phyloP scores from a whole-genome alignment of 2,888 invertebrate species.

The Coleophora deauratella region DNA sequence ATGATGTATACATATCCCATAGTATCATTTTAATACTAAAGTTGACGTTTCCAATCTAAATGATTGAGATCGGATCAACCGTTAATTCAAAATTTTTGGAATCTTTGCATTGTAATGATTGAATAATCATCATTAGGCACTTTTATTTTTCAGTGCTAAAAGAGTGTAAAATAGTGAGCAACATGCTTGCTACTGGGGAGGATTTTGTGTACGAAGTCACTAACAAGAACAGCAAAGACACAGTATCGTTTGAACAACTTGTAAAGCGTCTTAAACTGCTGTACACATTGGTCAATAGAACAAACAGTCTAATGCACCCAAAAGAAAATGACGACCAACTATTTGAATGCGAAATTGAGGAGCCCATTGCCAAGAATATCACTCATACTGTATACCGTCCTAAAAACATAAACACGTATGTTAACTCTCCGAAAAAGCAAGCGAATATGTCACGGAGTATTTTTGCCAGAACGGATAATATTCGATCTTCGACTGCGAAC shows the following conservation, averaged over 20 bases:
- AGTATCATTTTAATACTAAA: too few relatives aligned
- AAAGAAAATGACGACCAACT: slow-evolving; percentile 47
- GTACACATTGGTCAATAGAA: slow-evolving; percentile 48
- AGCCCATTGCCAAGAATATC: slow-evolving; percentile 31
- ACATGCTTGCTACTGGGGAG: slow-evolving; percentile 31
- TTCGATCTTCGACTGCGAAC: slow-evolving; percentile 40
- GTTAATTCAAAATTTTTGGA: neutral
- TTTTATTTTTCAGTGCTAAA: slow-evolving; percentile 37
- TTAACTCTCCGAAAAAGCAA: slow-evolving; percentile 32
- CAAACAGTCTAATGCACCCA: slow-evolving; percentile 43
- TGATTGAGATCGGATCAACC: too few relatives aligned
- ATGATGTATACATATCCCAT: too few relatives aligned
- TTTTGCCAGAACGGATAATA: slow-evolving; percentile 42
- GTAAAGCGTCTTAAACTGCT: slow-evolving; percentile 52
- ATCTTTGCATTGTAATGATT: neutral
- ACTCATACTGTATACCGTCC: slow-evolving; percentile 39
- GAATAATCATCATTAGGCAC: neutral
- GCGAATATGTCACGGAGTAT: slow-evolving; percentile 42
- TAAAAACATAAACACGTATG: slow-evolving; percentile 36
- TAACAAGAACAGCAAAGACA: slow-evolving; percentile 25
- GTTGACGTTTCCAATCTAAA: too few relatives aligned
- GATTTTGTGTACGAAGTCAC: slow-evolving; percentile 38
- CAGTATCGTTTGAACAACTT: slow-evolving; percentile 38
- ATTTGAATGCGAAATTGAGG: slow-evolving; percentile 32
- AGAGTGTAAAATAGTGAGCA: slow-evolving; percentile 60